Base-by-base conservation (phyloP, 2,797 vertebrate genomes). In the Picus viridis region DNA sequence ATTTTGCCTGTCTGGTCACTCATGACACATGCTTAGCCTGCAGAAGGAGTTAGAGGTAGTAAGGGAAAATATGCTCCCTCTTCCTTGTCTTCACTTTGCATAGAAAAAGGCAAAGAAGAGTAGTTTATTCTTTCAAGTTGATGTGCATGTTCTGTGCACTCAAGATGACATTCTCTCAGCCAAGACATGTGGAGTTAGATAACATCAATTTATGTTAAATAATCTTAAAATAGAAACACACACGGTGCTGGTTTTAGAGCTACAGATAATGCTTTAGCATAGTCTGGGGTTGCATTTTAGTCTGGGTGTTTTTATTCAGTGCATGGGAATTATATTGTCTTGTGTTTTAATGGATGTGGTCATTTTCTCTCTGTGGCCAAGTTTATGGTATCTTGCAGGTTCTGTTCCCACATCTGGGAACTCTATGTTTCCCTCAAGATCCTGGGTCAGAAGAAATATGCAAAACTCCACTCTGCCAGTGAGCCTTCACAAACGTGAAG, bases 171-270 rank as follows among this genome's bases (percentile, higher is more conserved):
- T 76, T 75, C 43, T 39, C 34, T 72, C 86, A 75, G 69, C 43
- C 47, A 43, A 90, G 79, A 72, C 18, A n/a, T 22, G 59, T 30
- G n/a, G n/a, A 61, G 22, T 72, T 68, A 88, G 86, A 87, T 61
- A 92, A 78, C 65, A 92, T 78, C 79, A 85, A 89, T 73, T 83
- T 92, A 90, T 58, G 43, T 76, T 94, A 93, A 88, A 90, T 83
- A 83, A 63, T 39, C 78, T 78, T 83, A 89, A 96, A 93, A 92
- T 87, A 95, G 86, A 89, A 94, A 81, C 57, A 86, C 27, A 78
- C n/a, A 77, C 24, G 78, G 68, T 15, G 23, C 20, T 72, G 32
- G 4, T 80, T 92, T 69, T 75, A 90, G 63, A 81, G 7, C 8
- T 34, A 68, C 32, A 77, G 45, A 86, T 76, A 91, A 71, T 78